Conservation (phyloP, 2,888 invertebrate species). For the Elysia crispata region DNA sequence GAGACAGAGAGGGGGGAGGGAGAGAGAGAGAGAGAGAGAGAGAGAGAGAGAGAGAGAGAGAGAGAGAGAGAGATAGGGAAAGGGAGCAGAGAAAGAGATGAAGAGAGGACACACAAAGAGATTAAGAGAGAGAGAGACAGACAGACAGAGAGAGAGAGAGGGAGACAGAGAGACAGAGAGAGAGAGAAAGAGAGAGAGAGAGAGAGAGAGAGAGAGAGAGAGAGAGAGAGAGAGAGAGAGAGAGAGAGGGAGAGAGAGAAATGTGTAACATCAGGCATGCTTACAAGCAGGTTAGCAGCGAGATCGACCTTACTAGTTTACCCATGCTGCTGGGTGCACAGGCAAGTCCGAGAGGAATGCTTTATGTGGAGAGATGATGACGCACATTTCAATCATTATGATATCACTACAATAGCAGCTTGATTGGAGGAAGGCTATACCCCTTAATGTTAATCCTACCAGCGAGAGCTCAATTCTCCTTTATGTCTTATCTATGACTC, state of each 20-base stretch:
- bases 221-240: conserved; percentile 33
- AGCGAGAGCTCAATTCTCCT: too few relatives aligned
- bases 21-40: neutral
- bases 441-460: too few relatives aligned
- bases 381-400: too few relatives aligned
- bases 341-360: too few relatives aligned
- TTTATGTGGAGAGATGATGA: too few relatives aligned
- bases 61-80: neutral
- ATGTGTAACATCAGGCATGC: neutral
- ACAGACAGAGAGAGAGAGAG: neutral
- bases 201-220: conserved; percentile 32
- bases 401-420: too few relatives aligned
- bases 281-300: too few relatives aligned
- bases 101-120: neutral
- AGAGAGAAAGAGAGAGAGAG: neutral
- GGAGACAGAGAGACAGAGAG: neutral
- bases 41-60: conserved; percentile 16
- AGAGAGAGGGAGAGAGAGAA: neutral
- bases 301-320: too few relatives aligned
- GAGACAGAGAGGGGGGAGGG: neutral
- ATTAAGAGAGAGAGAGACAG: neutral
- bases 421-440: too few relatives aligned
- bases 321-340: too few relatives aligned
- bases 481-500: too few relatives aligned
- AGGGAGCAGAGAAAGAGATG: neutral